Evolutionary conservation across 92 coral and sea anemone species (phyloP), one percentile per base, ranked within the genome.

Genomic region (Paramuricea clavata): DNA sequence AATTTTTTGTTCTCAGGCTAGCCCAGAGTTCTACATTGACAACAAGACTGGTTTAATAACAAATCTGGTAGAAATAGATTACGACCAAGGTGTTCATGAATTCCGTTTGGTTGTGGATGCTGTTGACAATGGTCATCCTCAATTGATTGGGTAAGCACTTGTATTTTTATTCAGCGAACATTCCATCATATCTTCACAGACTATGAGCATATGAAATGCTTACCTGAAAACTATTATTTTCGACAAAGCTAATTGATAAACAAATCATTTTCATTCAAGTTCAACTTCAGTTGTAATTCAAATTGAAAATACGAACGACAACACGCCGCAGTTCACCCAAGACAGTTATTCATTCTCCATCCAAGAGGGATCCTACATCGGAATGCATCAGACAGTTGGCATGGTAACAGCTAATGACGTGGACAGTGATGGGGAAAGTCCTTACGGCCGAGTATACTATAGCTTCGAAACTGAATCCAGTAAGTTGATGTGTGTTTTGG

Each of bases 381-480:
- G 90, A 33, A 61, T 88, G 73, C 80, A 74, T 75, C 91, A 94
- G 83, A 49, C 57, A 26, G 88, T 94, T 68, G 98, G 96, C 12
- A 81, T 70, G 47, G 94, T 95, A 41, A 73, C 81, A 41, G 98
- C 98, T 16, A 85, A 74, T 19, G 98, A 95, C 81, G 56, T 71
- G 59, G 98, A 95, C 78, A 49, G 77, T 8, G 98, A 95, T 71
- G 85, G 89, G 6, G 74, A 84, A 56, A 92, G 95, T 5, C 92
- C 89, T 10, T 94, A 85, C 81, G 98, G 98, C 0, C 85, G 79
- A 56, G 75, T 95, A 12, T 68, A 69, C 21, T 95, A 94, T 92
- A 95, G 94, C 82, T 95, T 95, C 74, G 85, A 91, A n/a, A 94
- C 94, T 78, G 94, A 94, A 50, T 91, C 98, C 67, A 91, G 98